Base-by-base conservation (phyloP, 23 tunicate species). In the Corella eumyota region DNA sequence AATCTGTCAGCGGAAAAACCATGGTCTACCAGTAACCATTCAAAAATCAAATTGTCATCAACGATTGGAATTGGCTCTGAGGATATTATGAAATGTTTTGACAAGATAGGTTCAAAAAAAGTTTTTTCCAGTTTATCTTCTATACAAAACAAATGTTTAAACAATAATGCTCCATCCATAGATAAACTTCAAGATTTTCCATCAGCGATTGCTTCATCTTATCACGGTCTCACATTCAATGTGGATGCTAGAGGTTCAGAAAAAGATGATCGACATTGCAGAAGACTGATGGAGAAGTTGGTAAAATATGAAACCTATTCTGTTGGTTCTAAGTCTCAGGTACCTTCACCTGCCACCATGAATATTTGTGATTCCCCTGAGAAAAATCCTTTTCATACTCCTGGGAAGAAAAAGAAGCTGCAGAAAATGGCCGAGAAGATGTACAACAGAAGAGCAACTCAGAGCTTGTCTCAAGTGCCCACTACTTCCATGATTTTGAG, bases 301-400 rank as follows among this genome's bases (percentile, higher is more conserved):
- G 75, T 79, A 19, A 79, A 71, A 40, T 79, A 72, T 70, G 88
- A 79, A 64, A 79, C 88, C 32, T 27, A 56, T 45, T 79, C 88
- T 22, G 22, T 79, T 6, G 77, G 78, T 6, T 79, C 88, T 0
- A 70, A 54, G 22, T 23, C 50, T 11, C 67, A 76, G 52, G 73
- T 76, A 3, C 83, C 73, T 2, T 76, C 83, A 6, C 73, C 67
- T 23, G 56, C 51, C 2, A 67, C 83, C 33, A 24, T 56, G 32
- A 74, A 64, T 33, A 62, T 67, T 17, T 26, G 34, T 4, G 73
- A 76, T 47, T 66, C 83, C 7, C 83, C 83, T n/a, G 11, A 45
- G 7, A 66, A 58, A 36, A 44, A n/a, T 5, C 25, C 59, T 17
- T 7, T 19, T 17, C 65, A 44, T 31, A 59, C 64, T 17, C 67